Evolutionary conservation across 2,888 invertebrate genomes (phyloP), one percentile per base, ranked within the genome.

Genomic region (Phaedon cochleariae): DNA sequence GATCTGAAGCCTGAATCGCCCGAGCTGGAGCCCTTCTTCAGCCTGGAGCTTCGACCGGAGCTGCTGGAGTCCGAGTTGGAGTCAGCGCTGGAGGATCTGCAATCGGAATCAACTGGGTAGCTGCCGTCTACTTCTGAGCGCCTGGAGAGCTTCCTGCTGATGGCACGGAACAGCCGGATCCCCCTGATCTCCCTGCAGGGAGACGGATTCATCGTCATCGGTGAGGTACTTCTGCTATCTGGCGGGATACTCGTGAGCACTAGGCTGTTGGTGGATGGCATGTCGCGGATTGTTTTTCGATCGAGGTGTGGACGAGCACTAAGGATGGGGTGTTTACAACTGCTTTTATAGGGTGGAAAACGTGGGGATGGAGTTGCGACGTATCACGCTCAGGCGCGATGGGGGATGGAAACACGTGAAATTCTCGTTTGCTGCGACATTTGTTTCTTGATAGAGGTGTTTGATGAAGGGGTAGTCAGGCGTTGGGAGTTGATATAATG

Each of bases 141-240:
- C 59, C 88, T 85, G 0, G 89, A 86, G 54, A 92, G 85, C 69
- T 88, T 87, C 63, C 87, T 85, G 80, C 89, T 88, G 69, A 92
- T 86, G 26, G 89, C 89, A 70, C 90, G 87, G 77, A 92, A 87
- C 73, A 92, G 85, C 53, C 90, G 85, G 65, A 89, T 85, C 57
- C 90, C 90, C 9, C 89, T 87, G 17, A 82, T 77, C 73, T 87
- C 87, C 67, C 85, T 83, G 2, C 87, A 85, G 0, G 88, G 85
- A 64, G 89, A 88, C 20, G 87, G 84, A 15, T 45, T 57, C 57
- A n/a, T 2, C 67, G 88, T 86, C 66, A 80, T 71, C 5, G 82
- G 81, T 20, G 86, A 86, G 10, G 81, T 70, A 73, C 83, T 85
- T 59, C 84, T 71, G 41, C 75, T 78, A 17, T 77, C 77, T 3